Percentiles rank a stretch among this genome's conserved stretches.
phyloP scores from a whole-genome alignment of 1,140 invertebrate genomes.

The Cherax quadricarinatus region DNA sequence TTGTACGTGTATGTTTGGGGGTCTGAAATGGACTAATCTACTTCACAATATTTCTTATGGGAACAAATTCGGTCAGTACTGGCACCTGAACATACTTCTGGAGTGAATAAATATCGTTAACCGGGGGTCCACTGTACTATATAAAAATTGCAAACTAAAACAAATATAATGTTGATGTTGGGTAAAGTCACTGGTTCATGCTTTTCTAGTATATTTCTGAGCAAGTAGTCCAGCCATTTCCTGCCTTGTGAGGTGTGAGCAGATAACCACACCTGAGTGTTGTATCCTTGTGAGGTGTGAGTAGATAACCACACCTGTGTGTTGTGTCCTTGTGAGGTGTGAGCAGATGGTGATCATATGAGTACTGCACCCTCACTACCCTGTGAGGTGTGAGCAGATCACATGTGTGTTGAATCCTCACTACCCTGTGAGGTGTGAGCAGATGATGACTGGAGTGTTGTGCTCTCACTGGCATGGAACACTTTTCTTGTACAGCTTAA shows the following conservation, averaged over 20 bases:
- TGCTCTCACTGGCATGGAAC: not conserved
- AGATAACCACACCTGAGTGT: not conserved
- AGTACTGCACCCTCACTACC: not conserved
- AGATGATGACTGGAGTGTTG: not conserved
- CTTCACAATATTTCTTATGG: no score
- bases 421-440: not conserved
- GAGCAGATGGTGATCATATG: not conserved
- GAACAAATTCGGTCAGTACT: no score
- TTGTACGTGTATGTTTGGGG: no score
- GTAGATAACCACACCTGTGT: not conserved
- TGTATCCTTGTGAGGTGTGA: not conserved
- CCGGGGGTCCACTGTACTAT: no score
- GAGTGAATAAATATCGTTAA: no score
- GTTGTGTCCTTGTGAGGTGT: not conserved
- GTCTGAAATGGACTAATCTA: no score
- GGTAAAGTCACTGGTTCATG: not conserved
- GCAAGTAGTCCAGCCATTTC: conserved; percentile 43
- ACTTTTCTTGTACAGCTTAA: not conserved
- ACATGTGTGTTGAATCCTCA: no score
- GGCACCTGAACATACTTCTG: no score
- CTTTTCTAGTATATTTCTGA: conserved; percentile 16
- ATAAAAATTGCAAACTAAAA: not conserved
- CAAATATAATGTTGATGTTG: not conserved
- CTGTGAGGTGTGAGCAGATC: no score
- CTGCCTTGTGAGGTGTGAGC: conserved; percentile 20